A percentile compares a stretch with the other conserved stretches of the same genome.
phyloP scores from a whole-genome alignment of 2,113 vertebrate species.

The Melanerpes aurifrons region DNA sequence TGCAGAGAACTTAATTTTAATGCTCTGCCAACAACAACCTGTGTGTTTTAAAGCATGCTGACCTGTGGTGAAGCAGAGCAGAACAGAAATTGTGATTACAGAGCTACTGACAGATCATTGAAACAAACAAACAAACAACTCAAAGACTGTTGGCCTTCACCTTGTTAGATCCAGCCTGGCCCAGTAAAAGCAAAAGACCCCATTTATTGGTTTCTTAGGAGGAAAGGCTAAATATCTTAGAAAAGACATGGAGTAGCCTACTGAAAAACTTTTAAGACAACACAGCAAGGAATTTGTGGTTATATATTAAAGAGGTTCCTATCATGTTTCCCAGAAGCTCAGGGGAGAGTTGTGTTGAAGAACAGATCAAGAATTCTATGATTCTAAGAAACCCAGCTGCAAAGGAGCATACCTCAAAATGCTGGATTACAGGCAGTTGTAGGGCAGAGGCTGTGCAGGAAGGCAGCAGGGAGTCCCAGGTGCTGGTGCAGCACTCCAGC shows the following conservation, averaged over 20 bases:
- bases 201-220: neutral
- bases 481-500: fast-evolving
- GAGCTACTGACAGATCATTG: slow-evolving; percentile 39
- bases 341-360: neutral
- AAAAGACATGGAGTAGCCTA: neutral
- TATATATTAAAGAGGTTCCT: neutral
- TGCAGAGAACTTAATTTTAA: slow-evolving; percentile 36
- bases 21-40: slow-evolving; percentile 27
- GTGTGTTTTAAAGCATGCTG: slow-evolving; percentile 47
- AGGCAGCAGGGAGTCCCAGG: neutral
- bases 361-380: neutral
- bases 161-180: neutral
- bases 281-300: neutral
- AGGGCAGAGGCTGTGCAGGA: neutral
- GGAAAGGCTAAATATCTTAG: neutral
- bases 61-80: slow-evolving; percentile 38
- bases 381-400: neutral
- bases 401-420: neutral
- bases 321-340: neutral
- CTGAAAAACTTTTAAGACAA: neutral
- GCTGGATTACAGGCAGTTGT: neutral
- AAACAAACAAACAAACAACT: neutral
- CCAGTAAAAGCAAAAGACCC: neutral
- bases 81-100: slow-evolving; percentile 55
- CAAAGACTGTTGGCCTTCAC: neutral